Evolutionary conservation across 1,140 invertebrate species (phyloP).

Genomic region (Drosophila nigrodunni): DNA sequence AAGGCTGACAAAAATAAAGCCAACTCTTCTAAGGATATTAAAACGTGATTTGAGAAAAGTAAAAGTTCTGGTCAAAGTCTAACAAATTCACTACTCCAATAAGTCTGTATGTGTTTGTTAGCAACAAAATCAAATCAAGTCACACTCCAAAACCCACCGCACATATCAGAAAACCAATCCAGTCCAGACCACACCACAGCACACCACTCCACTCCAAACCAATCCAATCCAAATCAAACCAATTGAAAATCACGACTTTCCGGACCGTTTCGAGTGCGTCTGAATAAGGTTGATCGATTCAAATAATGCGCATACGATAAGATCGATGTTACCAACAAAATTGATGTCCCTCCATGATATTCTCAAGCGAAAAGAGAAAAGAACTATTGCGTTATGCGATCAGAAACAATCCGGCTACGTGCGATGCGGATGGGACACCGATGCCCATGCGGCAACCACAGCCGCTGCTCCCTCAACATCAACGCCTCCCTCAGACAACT

Average conservation of each 20-base stretch:
- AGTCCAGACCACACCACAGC: not conserved
- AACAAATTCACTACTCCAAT: constrained; percentile 17
- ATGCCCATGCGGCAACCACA: constrained; percentile 72
- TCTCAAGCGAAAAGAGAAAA: constrained; percentile 81
- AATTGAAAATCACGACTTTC: constrained; percentile 56
- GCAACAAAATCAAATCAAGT: constrained; percentile 15
- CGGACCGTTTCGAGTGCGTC: constrained; percentile 60
- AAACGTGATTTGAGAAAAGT: not conserved
- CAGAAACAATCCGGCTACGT: constrained; percentile 79
- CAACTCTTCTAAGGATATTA: constrained; percentile 13
- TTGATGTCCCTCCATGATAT: constrained; percentile 85
- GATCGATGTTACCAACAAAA: constrained; percentile 85
- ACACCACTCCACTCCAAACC: not conserved
- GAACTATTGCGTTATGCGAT: constrained; percentile 84
- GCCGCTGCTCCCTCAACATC: constrained; percentile 75
- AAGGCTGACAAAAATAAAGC: constrained; percentile 18
- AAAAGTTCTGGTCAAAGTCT: constrained; percentile 36
- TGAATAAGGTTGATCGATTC: constrained; percentile 69
- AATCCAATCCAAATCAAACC: not conserved
- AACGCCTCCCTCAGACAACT: constrained; percentile 63
- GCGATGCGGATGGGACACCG: constrained; percentile 75
- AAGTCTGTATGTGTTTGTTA: constrained; percentile 14
- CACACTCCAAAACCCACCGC: constrained; percentile 29
- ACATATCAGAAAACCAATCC: constrained; percentile 33
- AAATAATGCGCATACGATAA: constrained; percentile 84